Evolutionary conservation across 2,888 invertebrate species (phyloP).

Genomic region (Phortica okadai): DNA sequence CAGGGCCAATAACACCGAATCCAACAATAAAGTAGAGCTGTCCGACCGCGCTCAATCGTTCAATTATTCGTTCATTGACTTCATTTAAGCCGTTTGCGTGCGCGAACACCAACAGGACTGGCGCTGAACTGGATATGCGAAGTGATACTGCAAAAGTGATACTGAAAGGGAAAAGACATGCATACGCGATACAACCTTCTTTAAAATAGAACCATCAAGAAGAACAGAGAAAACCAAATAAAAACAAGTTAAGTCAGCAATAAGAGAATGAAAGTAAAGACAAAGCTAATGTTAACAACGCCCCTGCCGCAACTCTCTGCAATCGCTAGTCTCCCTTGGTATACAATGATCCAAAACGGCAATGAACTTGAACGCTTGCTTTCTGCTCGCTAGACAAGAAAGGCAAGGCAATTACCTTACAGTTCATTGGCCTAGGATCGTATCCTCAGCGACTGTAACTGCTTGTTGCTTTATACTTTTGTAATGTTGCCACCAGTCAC

Average conservation of each 20-base stretch:
- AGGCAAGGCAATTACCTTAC: neutral
- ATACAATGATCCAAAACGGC: neutral
- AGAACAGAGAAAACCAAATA: no score
- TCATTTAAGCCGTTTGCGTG: neutral
- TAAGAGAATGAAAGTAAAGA: no score
- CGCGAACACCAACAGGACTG: conserved; percentile 6
- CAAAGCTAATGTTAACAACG: no score
- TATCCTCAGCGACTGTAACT: neutral
- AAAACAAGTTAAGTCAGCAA: no score
- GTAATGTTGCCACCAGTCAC: neutral
- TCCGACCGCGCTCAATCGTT: conserved; percentile 38
- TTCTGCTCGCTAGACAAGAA: neutral
- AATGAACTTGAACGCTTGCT: conserved; percentile 41
- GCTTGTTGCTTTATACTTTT: neutral
- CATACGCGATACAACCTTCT: no score
- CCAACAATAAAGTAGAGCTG: conserved; percentile 51
- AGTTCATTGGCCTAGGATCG: conserved; percentile 28
- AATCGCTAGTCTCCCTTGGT: no score
- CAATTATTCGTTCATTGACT: conserved; percentile 27
- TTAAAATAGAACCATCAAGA: no score
- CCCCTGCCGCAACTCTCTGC: no score
- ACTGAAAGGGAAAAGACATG: conserved; percentile 11
- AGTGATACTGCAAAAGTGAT: neutral
- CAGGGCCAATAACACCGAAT: conserved; percentile 55
- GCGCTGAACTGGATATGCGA: neutral